Percentiles rank a stretch among this genome's conserved stretches.
Conservation (phyloP, 2,888 invertebrate genomes). For the Oscheius myriophilus region DNA sequence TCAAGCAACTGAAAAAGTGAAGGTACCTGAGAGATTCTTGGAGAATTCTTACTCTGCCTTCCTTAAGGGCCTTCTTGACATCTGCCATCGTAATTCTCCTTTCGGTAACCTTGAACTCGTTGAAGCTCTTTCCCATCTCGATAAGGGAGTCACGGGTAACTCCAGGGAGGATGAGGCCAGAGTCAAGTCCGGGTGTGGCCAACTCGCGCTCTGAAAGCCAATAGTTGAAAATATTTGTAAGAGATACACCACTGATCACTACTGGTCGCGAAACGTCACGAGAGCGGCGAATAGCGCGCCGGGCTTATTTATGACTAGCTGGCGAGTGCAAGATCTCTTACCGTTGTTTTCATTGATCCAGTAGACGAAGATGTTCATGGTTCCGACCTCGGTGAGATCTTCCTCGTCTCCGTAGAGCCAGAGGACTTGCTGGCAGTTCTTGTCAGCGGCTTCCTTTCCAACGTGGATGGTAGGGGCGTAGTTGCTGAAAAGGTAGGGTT, state of each 20-base stretch:
- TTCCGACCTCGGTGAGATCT: constrained; percentile 95
- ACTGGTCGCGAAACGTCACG: constrained; percentile 23
- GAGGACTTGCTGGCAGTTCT: constrained; percentile 83
- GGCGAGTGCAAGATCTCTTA: constrained; percentile 72
- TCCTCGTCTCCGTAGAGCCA: constrained; percentile 95
- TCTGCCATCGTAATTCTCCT: constrained; percentile 85
- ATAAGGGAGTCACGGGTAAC: constrained; percentile 89
- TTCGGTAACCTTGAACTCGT: constrained; percentile 83
- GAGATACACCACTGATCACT: background rate
- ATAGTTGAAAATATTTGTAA: background rate
- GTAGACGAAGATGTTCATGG: constrained; percentile 95
- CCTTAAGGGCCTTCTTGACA: constrained; percentile 79
- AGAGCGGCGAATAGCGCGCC: background rate
- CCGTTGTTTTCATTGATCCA: constrained; percentile 89
- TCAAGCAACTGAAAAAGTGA: constrained; percentile 82
- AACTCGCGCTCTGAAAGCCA: constrained; percentile 81
- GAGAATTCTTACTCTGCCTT: constrained; percentile 79
- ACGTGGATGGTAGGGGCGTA: constrained; percentile 76
- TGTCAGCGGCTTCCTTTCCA: constrained; percentile 79
- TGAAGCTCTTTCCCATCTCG: constrained; percentile 83
- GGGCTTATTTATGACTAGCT: constrained; percentile 13
- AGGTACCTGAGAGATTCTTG: too few relatives aligned
- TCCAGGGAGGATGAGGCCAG: constrained; percentile 93
- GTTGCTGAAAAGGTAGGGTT: constrained; percentile 69
- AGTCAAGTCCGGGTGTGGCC: constrained; percentile 86